A percentile compares a stretch with the other conserved stretches of the same genome.
Evolutionary conservation across 2,888 invertebrate species (phyloP).

Genomic region (Polietes domitor): DNA sequence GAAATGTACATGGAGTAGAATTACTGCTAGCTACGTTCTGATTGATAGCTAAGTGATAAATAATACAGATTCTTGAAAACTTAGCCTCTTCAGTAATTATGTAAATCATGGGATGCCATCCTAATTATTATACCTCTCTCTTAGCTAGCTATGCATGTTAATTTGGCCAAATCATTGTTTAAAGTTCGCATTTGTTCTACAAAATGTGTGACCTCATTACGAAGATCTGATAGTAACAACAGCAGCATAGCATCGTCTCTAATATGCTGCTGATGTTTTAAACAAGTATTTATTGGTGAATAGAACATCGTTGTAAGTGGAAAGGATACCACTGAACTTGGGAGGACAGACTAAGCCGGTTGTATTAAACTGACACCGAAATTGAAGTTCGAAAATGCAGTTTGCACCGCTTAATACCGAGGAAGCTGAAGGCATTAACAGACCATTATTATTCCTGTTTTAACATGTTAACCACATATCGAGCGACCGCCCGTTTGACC

Average conservation of each 20-base stretch:
- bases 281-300: constrained; percentile 1
- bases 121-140: not conserved
- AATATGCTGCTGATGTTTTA: not conserved
- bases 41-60: no score
- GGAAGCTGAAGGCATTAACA: constrained; percentile 62
- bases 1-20: no score
- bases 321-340: not conserved
- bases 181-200: constrained; percentile 51
- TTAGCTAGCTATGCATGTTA: not conserved
- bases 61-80: no score
- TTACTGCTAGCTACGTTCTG: no score
- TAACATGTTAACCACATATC: constrained; percentile 51
- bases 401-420: constrained; percentile 57
- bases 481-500: not conserved
- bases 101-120: no score
- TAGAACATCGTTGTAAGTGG: not conserved
- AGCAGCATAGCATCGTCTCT: not conserved
- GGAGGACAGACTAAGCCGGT: not conserved
- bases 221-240: constrained; percentile 7
- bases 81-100: no score
- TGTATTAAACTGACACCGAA: constrained; percentile 61
- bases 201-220: constrained; percentile 56
- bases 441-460: constrained; percentile 60
- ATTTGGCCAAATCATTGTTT: constrained; percentile 10
- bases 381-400: constrained; percentile 58